phyloP scores from a whole-genome alignment of 1,140 invertebrate species.

The Drosophila bifasciata region DNA sequence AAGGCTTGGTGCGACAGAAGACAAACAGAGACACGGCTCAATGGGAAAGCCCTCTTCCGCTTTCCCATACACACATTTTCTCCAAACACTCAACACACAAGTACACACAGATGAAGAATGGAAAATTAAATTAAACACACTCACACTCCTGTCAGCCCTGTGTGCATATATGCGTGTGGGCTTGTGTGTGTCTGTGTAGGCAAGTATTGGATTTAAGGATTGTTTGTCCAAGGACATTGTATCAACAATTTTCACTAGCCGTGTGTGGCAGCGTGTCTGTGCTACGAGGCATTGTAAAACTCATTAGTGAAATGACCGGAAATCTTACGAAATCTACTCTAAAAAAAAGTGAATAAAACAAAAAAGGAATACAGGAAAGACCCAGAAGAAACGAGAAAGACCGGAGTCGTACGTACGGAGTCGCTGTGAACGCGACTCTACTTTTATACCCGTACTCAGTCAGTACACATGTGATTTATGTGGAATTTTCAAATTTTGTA shows the following conservation, averaged over 20 bases:
- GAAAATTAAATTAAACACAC: conserved; percentile 74
- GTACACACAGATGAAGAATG: conserved; percentile 52
- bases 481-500: no score
- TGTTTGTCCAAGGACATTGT: conserved; percentile 56
- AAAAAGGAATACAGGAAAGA: conserved; percentile 12
- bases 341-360: conserved; percentile 27
- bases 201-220: conserved; percentile 47
- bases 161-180: no score
- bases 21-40: conserved; percentile 61
- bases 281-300: conserved; percentile 71
- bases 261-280: conserved; percentile 32
- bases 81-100: conserved; percentile 11
- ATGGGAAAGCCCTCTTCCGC: conserved; percentile 42
- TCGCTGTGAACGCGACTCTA: no score
- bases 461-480: no score
- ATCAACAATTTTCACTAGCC: conserved; percentile 55
- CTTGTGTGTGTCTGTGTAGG: conserved; percentile 23
- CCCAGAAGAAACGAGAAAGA: no score
- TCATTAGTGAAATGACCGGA: conserved; percentile 81
- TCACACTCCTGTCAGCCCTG: neutral
- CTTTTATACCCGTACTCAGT: no score
- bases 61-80: no score
- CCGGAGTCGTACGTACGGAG: no score
- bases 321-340: conserved; percentile 72
- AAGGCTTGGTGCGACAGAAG: conserved; percentile 33